Conservation (phyloP, 2,113 vertebrate species). For the Casuarius casuarius region DNA sequence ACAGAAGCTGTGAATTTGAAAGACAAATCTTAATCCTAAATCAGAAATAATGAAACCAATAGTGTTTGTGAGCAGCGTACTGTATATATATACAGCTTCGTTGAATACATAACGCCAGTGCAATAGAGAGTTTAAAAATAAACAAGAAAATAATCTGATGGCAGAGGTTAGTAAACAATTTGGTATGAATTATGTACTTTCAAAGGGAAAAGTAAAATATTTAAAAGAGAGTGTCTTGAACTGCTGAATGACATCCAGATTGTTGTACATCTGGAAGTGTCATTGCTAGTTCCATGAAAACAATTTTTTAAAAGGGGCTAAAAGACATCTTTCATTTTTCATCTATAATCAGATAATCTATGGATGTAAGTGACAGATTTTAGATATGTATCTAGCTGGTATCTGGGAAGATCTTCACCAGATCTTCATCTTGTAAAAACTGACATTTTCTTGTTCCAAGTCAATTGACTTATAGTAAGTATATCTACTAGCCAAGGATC, state of each 20-base stretch:
- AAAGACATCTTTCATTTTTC: neutral
- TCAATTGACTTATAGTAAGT: neutral
- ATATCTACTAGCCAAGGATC: rapidly evolving
- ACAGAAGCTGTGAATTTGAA: constrained; percentile 47
- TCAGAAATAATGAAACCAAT: constrained; percentile 47
- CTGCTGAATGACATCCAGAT: neutral
- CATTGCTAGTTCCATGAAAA: neutral
- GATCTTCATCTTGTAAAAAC: neutral
- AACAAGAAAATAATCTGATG: constrained; percentile 13
- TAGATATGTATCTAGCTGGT: neutral
- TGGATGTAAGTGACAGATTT: neutral
- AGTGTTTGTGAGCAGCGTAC: neutral
- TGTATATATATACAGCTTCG: neutral
- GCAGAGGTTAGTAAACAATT: neutral
- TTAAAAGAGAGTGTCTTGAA: neutral
- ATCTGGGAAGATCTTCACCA: neutral
- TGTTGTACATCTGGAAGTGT: neutral
- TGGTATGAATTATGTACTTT: neutral
- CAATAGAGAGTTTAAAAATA: constrained; percentile 23
- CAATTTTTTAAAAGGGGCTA: neutral
- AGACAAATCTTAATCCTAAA: constrained; percentile 51
- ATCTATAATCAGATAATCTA: neutral
- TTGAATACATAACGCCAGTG: neutral
- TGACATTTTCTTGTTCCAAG: neutral
- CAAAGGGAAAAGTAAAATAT: constrained; percentile 10